Percentiles rank a stretch among this genome's conserved stretches.
Evolutionary conservation across 1,140 invertebrate species (phyloP).

Genomic region (Drosophila prosaltans): DNA sequence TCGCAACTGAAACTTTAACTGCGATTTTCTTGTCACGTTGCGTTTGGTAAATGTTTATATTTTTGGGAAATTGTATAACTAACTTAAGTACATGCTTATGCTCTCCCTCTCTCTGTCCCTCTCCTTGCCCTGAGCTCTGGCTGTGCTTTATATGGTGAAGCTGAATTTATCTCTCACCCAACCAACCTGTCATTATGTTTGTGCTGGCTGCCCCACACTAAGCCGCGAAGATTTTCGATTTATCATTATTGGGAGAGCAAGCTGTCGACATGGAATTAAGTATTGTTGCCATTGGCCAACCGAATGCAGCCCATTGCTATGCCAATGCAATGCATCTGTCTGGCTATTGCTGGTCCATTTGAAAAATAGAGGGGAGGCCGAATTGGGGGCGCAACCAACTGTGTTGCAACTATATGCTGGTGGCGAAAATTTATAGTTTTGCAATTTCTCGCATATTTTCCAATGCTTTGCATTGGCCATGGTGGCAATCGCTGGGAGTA

Average conservation of each 20-base stretch:
- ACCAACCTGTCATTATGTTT: neutral
- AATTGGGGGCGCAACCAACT: neutral
- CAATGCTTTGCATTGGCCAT: constrained; percentile 50
- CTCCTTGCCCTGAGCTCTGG: no score
- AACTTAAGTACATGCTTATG: constrained; percentile 8
- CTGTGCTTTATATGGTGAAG: neutral
- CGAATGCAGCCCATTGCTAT: constrained; percentile 33
- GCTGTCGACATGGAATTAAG: constrained; percentile 73
- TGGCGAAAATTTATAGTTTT: constrained; percentile 69
- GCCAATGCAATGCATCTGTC: constrained; percentile 19
- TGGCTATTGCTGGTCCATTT: constrained; percentile 8
- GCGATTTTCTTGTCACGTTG: constrained; percentile 73
- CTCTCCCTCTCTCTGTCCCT: neutral
- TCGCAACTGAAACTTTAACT: constrained; percentile 59
- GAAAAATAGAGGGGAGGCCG: no score
- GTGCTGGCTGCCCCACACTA: constrained; percentile 35
- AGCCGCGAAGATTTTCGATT: constrained; percentile 77
- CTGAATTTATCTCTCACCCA: neutral
- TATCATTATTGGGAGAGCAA: constrained; percentile 75
- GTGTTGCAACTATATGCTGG: constrained; percentile 14
- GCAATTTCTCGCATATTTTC: constrained; percentile 80
- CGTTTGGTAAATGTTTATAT: constrained; percentile 49
- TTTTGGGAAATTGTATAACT: constrained; percentile 6
- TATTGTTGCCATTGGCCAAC: constrained; percentile 54
- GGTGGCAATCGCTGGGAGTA: constrained; percentile 39